Base-by-base conservation (phyloP, 2,888 invertebrate species). In the Tachina grossa region DNA sequence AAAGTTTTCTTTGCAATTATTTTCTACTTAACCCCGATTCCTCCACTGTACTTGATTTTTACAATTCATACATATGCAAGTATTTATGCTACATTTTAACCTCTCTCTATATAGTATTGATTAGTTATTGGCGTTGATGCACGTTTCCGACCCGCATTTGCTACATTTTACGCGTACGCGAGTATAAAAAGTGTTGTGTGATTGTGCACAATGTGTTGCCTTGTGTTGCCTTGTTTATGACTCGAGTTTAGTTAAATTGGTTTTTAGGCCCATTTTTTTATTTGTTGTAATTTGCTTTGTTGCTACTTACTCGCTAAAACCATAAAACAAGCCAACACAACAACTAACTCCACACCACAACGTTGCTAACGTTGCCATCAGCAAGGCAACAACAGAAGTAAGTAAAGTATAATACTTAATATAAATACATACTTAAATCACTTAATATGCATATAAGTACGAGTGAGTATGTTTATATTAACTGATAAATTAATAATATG, bases 401-500 rank as follows among this genome's bases (percentile, higher is more conserved):
- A 6, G 22, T 31, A n/a, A n/a, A n/a, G 2, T 2, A 22, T 22
- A 59, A 49, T 65, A 47, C 13, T 10, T 49, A 61, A n/a, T 31
- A 71, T 8, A 10, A 11, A 49, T 31, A n/a, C 19, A 19, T n/a
- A 9, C 14, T 9, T 57, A 74, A 51, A 51, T 1, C 41, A 55
- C 19, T 69, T 69, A 63, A 63, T 45, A 65, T 65, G 16, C 66
- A 19, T 74, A 45, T 71, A 43, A 19, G 76, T 71, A 57, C 8
- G 53, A 74, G 45, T 59, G 53, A 74, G 39, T 59, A 39, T 66
- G 61, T 69, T 71, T 72, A 55, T 49, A 84, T 82, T 83, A 85
- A 76, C 76, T 80, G 79, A 68, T 85, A 85, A 79, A 76, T 85
- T 83, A 85, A 83, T 83, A 85, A 79, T 61, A 61, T 81, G 72